Evolutionary conservation across 2,113 vertebrate species (phyloP).

Genomic region (Eulemur rufifrons): DNA sequence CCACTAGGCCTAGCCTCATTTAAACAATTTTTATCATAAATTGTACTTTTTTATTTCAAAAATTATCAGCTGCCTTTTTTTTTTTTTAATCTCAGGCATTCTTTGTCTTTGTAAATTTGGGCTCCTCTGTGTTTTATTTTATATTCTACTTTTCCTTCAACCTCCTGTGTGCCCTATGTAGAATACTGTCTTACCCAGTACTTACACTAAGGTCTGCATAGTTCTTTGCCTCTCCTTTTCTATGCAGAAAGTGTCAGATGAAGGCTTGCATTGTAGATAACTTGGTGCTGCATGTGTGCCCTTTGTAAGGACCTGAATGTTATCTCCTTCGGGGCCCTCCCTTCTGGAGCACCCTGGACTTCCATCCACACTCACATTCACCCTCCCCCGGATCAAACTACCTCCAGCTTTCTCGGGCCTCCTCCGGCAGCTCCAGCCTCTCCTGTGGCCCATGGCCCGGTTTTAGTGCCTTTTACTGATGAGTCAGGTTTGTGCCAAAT

Average conservation of each 20-base stretch:
- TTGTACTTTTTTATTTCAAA: neutral
- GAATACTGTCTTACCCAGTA: neutral
- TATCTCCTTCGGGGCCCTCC: constrained; percentile 67
- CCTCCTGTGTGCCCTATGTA: too few relatives aligned
- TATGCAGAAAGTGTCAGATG: constrained; percentile 9
- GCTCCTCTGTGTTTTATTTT: neutral
- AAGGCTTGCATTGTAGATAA: constrained; percentile 60
- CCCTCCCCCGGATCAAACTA: constrained; percentile 29
- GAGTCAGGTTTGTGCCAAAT: neutral
- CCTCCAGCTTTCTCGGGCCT: neutral
- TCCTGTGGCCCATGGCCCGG: accelerated
- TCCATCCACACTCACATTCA: neutral
- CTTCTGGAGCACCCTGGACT: constrained; percentile 44
- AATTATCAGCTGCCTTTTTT: neutral
- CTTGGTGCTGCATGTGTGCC: neutral
- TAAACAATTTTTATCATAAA: neutral
- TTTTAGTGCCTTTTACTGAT: neutral
- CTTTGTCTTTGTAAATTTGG: neutral
- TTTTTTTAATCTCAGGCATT: neutral
- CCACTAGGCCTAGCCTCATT: too few relatives aligned
- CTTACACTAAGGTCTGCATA: neutral
- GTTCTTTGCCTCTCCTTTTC: neutral
- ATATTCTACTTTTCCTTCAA: neutral
- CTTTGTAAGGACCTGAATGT: constrained; percentile 72
- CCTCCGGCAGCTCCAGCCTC: neutral